Base-by-base conservation (phyloP, 92 coral and sea anemone genomes). In the Heteractis magnifica region DNA sequence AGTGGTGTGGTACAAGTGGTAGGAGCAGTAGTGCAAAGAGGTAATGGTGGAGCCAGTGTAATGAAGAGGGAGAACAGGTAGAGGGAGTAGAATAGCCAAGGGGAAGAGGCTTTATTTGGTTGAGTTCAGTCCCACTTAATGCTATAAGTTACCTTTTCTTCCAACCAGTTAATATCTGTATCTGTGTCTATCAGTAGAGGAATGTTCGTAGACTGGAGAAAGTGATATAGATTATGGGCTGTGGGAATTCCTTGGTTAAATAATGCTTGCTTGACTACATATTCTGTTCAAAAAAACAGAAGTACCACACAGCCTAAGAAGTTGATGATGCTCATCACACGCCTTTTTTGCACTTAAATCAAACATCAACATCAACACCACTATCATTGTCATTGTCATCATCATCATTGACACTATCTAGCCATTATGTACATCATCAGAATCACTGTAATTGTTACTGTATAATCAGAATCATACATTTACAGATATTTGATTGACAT, bases 211-310 rank as follows among this genome's bases (percentile, higher is more conserved):
- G 74, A 23, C 23, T 52, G 75, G 9, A 91, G 72, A 62, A 91
- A 88, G 64, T 83, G 65, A 77, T 84, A 91, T 12, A 91, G 80
- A 56, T 82, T 70, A 6, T 81, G 81, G 41, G 91, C 79, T n/a
- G 91, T 85, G 14, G 94, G 94, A 56, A 88, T 71, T 52, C 82
- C 92, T 56, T 56, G 83, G 75, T 79, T 75, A 23, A 88, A 81
- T 48, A 88, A 55, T 58, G 65, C 84, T 44, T 91, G 94, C 79
- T 88, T 91, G 41, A 88, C 81, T 18, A 74, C 15, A 73, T 76
- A 88, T 51, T 77, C 94, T 91, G 87, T 21, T 34, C 6, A 26
- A 6, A 13, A 70, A 71, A 56, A 62, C 13, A 70, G 8, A 64
- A 64, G 15, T n/a, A 68, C 12, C 20, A 23, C 4, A 23, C 20